Conservation (phyloP, 2,113 vertebrate genomes). For the Mungos mungo region DNA sequence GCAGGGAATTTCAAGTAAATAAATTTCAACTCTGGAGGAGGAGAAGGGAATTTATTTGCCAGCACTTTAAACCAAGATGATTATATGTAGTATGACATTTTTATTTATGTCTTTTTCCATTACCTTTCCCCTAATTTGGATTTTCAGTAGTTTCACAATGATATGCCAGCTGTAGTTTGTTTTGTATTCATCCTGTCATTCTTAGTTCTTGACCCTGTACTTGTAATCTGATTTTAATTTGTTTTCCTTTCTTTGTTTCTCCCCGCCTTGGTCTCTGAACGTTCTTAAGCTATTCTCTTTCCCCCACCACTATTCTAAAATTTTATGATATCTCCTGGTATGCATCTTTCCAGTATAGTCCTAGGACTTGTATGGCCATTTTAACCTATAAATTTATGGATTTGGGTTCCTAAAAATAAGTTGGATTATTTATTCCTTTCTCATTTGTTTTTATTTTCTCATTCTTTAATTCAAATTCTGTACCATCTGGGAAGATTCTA, state of each 20-base stretch:
- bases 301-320: not conserved
- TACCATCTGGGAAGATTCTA: not conserved
- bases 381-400: not conserved
- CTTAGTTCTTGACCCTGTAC: not conserved
- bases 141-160: not conserved
- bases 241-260: not conserved
- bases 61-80: not conserved
- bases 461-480: not conserved
- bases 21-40: not conserved
- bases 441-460: not conserved
- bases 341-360: not conserved
- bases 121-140: not conserved
- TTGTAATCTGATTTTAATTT: not conserved
- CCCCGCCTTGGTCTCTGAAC: not conserved
- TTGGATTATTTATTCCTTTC: not conserved
- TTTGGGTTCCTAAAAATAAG: not conserved
- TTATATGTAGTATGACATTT: not conserved
- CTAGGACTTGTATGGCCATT: not conserved
- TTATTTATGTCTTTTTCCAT: not conserved
- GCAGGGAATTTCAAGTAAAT: not conserved
- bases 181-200: not conserved
- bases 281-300: not conserved
- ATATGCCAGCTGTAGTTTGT: not conserved
- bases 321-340: not conserved
- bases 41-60: not conserved